A percentile compares a stretch with the other conserved stretches of the same genome.
These are phyloP conservation scores for Papilio dardanus DNA, from an alignment of 1,140 invertebrate genomes.

Conservation along the genomic window DNA sequence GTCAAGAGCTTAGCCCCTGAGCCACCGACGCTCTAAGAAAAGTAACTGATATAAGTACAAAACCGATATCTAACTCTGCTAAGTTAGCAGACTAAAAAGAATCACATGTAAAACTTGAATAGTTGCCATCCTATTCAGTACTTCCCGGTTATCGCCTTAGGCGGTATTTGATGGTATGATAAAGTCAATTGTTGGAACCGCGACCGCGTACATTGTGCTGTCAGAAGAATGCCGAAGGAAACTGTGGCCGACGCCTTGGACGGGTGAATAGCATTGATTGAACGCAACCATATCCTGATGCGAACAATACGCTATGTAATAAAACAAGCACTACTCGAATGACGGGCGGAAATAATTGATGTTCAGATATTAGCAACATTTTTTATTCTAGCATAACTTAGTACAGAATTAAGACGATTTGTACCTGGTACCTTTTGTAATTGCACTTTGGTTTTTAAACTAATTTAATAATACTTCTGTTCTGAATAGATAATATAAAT, in stretches of 20 bases:
- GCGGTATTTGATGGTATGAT: conserved; percentile 69
- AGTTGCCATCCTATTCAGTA: conserved; percentile 29
- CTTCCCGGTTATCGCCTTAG: conserved; percentile 41
- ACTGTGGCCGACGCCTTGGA: conserved; percentile 68
- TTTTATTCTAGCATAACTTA: background rate
- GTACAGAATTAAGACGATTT: too few species aligned
- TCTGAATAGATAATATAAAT: too few species aligned
- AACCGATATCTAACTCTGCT: too few species aligned
- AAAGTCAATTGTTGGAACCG: conserved; percentile 54
- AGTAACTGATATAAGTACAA: too few species aligned
- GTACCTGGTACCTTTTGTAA: too few species aligned
- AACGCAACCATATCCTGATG: conserved; percentile 52
- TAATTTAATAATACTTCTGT: too few species aligned
- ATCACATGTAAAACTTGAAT: background rate
- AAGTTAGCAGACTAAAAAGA: background rate
- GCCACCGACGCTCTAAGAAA: too few species aligned
- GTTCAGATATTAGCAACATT: background rate
- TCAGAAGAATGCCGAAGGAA: conserved; percentile 71
- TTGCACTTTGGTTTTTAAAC: too few species aligned
- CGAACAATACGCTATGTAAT: conserved; percentile 50
- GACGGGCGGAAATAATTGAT: conserved; percentile 44
- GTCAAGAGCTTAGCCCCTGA: too few species aligned
- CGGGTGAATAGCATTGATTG: conserved; percentile 61
- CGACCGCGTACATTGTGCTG: conserved; percentile 66
- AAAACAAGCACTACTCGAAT: conserved; percentile 24